Evolutionary conservation across 2,113 vertebrate species (phyloP), one percentile per base, ranked within the genome.

Genomic region (Carassius auratus): DNA sequence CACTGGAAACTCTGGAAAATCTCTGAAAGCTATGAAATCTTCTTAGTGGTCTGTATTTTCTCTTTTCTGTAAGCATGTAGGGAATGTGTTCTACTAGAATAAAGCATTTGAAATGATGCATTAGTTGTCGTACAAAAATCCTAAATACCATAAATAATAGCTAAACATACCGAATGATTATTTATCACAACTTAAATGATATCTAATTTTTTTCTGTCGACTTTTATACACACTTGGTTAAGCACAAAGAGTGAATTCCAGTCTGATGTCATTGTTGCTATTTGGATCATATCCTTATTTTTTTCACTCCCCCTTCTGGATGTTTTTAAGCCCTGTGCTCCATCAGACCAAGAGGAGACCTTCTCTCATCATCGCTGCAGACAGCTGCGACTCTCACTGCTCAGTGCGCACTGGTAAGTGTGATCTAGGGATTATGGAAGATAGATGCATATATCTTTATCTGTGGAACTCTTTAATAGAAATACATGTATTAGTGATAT

Each of bases 231-330:
- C 86, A 87, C 84, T 0, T 88, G 84, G 55, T 66, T 62, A 48
- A 36, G 82, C 52, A 87, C 83, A 84, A 64, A 87, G 89, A 89
- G 83, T 88, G 88, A 92, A 94, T 94, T 94, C 93, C 93, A 90
- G 87, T 86, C 45, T 94, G 92, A 94, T 89, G 91, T 95, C 92
- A 93, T 93, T 93, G 93, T 93, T 94, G 93, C 90, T 91, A 88
- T 90, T 92, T 93, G 92, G 92, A 91, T 89, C 78, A 38, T 69
- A 87, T 89, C 91, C 88, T 84, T 42, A n/a, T 26, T 26, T n/a
- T 15, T 83, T 84, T 52, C 85, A 50, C 82, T 87, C 87, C 57
- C 86, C 50, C 78, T 71, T 77, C 69, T 73, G 23, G n/a, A 26
- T n/a, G 61, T 84, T 91, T 91, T 93, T 92, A 94, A 94, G 62